Base-by-base conservation (phyloP, 2,113 vertebrate species). In the Pluvianellus socialis region DNA sequence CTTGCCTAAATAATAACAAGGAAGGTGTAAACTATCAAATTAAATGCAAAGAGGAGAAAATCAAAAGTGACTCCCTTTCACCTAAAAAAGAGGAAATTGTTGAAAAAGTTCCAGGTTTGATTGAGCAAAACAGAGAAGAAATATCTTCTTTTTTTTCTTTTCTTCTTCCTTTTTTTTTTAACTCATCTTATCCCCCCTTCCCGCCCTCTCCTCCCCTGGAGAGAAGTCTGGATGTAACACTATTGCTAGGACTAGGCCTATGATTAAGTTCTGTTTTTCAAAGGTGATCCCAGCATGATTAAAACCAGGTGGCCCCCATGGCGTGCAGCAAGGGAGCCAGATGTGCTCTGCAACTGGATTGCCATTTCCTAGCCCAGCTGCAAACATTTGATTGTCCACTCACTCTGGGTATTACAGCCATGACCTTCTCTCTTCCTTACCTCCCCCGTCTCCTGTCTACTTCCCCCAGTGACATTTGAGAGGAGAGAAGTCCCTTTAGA, bases 361-460 rank as follows among this genome's bases (percentile, higher is more conserved):
- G 50, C 91, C 88, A 83, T 95, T 97, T 82, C 62, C 74, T 88
- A 63, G 86, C 90, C 97, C 98, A 98, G 98, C 98, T 98, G 98
- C 96, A 98, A 98, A 92, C 97, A 90, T 94, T 98, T 98, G 96
- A 88, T 94, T 96, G 96, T 97, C 97, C 96, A 96, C 93, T 92
- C 70, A 2, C 97, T 95, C 87, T 92, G 96, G 94, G 92, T 96
- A 97, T 94, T 92, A 96, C 92, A 96, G 92, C 74, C 89, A 22
- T 98, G 98, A 98, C 98, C 98, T 96, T 91, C 95, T 97, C 97
- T 95, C 90, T 98, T 97, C 94, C 96, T 90, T 96, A 82, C 56
- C 93, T 97, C 93, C 84, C 97, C 94, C 81, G 44, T 97, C 96
- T 97, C 94, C 95, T 95, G 97, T 96, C 96, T 72, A 7, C 96